phyloP scores from a whole-genome alignment of 2,888 invertebrate species.

The Bursaphelenchus okinawaensis region DNA sequence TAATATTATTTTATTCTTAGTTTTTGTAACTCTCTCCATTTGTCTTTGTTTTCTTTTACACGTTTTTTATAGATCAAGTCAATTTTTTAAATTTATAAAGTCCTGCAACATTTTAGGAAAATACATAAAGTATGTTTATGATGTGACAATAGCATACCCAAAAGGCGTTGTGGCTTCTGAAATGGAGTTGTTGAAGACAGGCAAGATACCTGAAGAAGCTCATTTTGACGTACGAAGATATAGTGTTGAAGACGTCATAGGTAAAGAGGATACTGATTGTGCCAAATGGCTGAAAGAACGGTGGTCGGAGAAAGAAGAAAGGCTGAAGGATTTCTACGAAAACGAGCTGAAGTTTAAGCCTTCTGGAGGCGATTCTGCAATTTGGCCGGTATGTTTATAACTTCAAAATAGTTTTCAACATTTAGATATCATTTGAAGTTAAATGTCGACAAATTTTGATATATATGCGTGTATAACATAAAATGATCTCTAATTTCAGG shows the following conservation, averaged over 20 bases:
- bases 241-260: constrained; percentile 47
- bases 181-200: constrained; percentile 66
- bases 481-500: constrained; percentile 18
- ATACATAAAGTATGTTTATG: constrained; percentile 73
- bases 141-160: constrained; percentile 69
- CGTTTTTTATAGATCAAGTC: background rate
- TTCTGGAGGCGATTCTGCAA: constrained; percentile 17
- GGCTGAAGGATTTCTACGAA: constrained; percentile 41
- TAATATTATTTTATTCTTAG: constrained; percentile 3
- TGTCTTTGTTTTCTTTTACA: background rate
- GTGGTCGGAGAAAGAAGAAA: constrained; percentile 59
- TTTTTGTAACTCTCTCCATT: background rate
- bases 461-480: too few relatives aligned
- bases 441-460: background rate
- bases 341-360: constrained; percentile 22
- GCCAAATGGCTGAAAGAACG: constrained; percentile 56
- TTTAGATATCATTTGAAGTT: background rate
- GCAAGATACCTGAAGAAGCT: constrained; percentile 71
- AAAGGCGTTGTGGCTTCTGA: constrained; percentile 61
- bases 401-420: constrained; percentile 6
- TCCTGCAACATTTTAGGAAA: constrained; percentile 62
- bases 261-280: constrained; percentile 19
- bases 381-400: constrained; percentile 27
- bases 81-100: background rate
- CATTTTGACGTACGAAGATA: constrained; percentile 69